Conservation (phyloP, 1,140 invertebrate genomes). For the Antheraea pernyi region DNA sequence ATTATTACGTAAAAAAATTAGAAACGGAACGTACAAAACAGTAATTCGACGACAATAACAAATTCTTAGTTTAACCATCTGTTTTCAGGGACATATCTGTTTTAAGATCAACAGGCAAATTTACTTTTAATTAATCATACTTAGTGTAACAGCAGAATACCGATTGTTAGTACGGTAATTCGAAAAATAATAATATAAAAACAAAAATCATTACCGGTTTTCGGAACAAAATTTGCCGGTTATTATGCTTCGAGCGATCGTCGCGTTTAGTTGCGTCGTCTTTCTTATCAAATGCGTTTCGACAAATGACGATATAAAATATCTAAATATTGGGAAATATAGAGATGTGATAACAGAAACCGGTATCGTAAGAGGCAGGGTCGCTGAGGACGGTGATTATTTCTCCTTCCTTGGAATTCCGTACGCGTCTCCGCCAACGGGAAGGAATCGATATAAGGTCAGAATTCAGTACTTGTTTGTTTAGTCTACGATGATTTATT, state of each 20-base stretch:
- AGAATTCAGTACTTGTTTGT: not conserved
- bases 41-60: too few species aligned
- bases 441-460: constrained; percentile 5
- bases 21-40: too few species aligned
- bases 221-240: not conserved
- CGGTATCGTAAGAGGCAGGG: constrained; percentile 2
- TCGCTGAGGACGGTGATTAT: not conserved
- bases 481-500: not conserved
- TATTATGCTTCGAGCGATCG: not conserved
- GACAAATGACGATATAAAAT: not conserved
- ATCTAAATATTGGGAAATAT: not conserved
- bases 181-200: too few species aligned
- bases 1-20: too few species aligned
- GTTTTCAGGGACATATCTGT: too few species aligned
- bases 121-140: too few species aligned
- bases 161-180: too few species aligned
- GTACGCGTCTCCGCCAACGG: constrained; percentile 5
- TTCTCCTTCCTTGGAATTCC: constrained; percentile 7
- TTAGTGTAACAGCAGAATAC: too few species aligned
- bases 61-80: too few species aligned
- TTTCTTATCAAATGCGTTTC: not conserved
- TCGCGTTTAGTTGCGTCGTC: not conserved
- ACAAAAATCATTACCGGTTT: too few species aligned
- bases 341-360: constrained; percentile 9
- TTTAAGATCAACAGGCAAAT: too few species aligned